A percentile compares a stretch with the other conserved stretches of the same genome.
phyloP scores from a whole-genome alignment of 1,140 invertebrate species.

The Drosophila pachea region DNA sequence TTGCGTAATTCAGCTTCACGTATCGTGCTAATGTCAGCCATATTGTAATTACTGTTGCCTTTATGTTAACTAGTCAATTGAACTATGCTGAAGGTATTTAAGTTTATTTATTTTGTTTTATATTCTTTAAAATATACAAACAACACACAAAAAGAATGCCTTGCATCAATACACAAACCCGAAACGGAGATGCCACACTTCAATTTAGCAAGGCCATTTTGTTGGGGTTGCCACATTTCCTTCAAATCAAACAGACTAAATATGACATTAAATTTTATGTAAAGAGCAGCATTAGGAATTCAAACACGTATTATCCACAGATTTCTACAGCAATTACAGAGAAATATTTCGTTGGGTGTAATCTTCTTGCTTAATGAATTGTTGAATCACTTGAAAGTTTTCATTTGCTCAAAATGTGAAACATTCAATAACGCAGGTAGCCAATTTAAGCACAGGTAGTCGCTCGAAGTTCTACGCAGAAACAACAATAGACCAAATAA shows the following conservation, averaged over 20 bases:
- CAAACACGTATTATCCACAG: too few relatives aligned
- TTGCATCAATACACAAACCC: conserved; percentile 52
- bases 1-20: conserved; percentile 58
- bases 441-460: too few relatives aligned
- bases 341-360: too few relatives aligned
- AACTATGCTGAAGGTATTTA: conserved; percentile 3
- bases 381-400: too few relatives aligned
- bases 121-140: conserved; percentile 18
- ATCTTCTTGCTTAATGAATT: too few relatives aligned
- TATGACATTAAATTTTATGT: background rate
- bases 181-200: conserved; percentile 16
- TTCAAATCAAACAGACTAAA: conserved; percentile 3
- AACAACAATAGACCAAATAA: too few relatives aligned
- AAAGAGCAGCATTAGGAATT: too few relatives aligned
- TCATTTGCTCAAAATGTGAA: too few relatives aligned
- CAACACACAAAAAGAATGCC: conserved; percentile 43
- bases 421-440: too few relatives aligned
- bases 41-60: conserved; percentile 13
- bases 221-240: background rate
- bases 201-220: background rate
- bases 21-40: conserved; percentile 32
- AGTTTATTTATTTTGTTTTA: conserved; percentile 22
- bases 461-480: too few relatives aligned
- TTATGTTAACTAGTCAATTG: conserved; percentile 1
- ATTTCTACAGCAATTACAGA: too few relatives aligned